Percentiles rank a stretch among this genome's conserved stretches.
These are phyloP conservation scores for Tyrannus savana DNA, from an alignment of 2,113 vertebrate genomes.

Conservation along the genomic window DNA sequence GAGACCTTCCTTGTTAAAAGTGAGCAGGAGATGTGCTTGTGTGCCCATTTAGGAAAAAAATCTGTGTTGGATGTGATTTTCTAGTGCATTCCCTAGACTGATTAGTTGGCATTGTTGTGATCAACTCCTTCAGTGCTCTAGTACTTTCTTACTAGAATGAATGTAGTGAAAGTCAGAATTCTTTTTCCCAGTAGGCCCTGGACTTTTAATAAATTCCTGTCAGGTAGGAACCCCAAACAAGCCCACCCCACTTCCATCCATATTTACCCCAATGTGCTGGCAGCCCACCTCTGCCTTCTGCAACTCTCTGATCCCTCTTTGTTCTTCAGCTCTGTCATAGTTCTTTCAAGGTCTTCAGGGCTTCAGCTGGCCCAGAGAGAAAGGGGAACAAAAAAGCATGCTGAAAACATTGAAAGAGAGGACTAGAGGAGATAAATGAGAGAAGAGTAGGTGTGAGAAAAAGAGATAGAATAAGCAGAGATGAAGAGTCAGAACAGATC, in stretches of 20 bases:
- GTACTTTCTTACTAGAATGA: neutral
- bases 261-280: neutral
- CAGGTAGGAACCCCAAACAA: neutral
- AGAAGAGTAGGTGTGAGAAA: conserved; percentile 16
- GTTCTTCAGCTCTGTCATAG: neutral
- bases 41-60: neutral
- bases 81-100: neutral
- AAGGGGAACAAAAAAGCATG: neutral
- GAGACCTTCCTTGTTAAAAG: neutral
- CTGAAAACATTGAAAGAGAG: neutral
- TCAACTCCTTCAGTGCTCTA: neutral
- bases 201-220: neutral
- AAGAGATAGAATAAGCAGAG: conserved; percentile 34
- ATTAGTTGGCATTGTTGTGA: neutral
- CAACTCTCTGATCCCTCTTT: neutral
- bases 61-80: neutral
- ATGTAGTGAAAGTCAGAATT: neutral
- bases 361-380: neutral
- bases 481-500: conserved; percentile 35
- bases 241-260: neutral
- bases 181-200: neutral
- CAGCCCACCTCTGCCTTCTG: neutral
- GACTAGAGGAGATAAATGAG: neutral
- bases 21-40: neutral
- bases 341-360: neutral